Conservation (phyloP, 1,140 invertebrate genomes). For the Ptiloglossa arizonensis region DNA sequence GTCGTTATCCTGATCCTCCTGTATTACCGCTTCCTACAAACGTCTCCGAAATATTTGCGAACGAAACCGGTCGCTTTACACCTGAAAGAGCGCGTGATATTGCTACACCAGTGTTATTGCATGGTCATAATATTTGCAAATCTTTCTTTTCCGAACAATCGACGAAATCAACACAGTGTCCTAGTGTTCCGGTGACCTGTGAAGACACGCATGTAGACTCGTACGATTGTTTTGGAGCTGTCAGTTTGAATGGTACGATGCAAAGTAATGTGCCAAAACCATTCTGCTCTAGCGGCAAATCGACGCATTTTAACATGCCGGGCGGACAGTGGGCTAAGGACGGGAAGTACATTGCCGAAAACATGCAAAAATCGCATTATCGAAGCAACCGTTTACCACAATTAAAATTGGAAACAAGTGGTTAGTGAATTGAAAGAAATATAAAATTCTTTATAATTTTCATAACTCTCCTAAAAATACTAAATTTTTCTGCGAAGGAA, state of each 20-base stretch:
- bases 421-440: neutral
- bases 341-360: slow-evolving; percentile 86
- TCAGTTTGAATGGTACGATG: slow-evolving; percentile 87
- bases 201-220: slow-evolving; percentile 84
- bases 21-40: slow-evolving; percentile 80
- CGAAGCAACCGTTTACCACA: slow-evolving; percentile 13
- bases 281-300: slow-evolving; percentile 83
- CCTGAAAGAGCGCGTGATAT: slow-evolving; percentile 85
- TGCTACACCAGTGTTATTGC: slow-evolving; percentile 82
- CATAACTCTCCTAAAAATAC: neutral
- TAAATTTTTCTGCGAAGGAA: neutral
- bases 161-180: neutral
- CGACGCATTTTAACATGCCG: slow-evolving; percentile 87
- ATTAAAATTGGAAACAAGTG: neutral
- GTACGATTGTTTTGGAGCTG: slow-evolving; percentile 87
- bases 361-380: slow-evolving; percentile 85
- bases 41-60: slow-evolving; percentile 70
- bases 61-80: slow-evolving; percentile 85
- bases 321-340: slow-evolving; percentile 87
- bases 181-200: slow-evolving; percentile 38
- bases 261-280: slow-evolving; percentile 89
- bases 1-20: slow-evolving; percentile 73
- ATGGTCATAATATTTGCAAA: slow-evolving; percentile 58
- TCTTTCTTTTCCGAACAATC: neutral
- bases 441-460: no score